Percentiles rank a stretch among this genome's conserved stretches.
Evolutionary conservation across 2,797 vertebrate genomes (phyloP).

Genomic region (Merluccius polli): DNA sequence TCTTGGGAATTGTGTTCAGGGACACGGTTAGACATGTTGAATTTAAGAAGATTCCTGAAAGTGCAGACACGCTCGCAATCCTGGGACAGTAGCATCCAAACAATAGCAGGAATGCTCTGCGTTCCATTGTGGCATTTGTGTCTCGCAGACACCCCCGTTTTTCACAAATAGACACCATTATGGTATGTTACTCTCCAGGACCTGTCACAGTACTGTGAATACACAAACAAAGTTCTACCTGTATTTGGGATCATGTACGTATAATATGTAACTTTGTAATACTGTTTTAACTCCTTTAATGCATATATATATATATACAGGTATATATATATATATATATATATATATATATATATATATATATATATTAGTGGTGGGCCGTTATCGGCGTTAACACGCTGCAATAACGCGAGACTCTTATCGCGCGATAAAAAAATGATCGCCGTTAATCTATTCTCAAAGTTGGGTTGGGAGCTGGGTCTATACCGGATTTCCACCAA

Average conservation of each 20-base stretch:
- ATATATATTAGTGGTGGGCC: no score
- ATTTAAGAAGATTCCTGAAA: slow-evolving; percentile 50
- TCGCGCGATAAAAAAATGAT: no score
- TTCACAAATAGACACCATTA: slow-evolving; percentile 10
- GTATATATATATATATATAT: no score
- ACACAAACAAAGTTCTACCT: slow-evolving; percentile 15
- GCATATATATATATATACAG: no score
- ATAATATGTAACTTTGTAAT: neutral
- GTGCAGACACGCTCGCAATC: slow-evolving; percentile 23
- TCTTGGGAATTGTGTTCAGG: neutral
- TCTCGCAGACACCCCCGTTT: slow-evolving; percentile 18
- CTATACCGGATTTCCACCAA: no score
- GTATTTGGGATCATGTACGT: slow-evolving; percentile 9
- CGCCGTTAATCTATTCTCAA: no score
- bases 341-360: no score
- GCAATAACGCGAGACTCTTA: no score
- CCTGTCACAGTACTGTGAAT: slow-evolving; percentile 13
- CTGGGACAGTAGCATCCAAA: slow-evolving; percentile 1
- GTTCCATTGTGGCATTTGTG: slow-evolving; percentile 21
- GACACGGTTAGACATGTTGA: slow-evolving; percentile 44
- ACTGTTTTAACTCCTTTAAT: no score
- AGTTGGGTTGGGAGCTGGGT: no score
- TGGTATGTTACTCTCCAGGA: neutral
- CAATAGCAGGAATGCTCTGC: slow-evolving; percentile 37
- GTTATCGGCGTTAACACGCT: no score